Conservation (phyloP, 2,797 vertebrate species). For the Ispidina picta region DNA sequence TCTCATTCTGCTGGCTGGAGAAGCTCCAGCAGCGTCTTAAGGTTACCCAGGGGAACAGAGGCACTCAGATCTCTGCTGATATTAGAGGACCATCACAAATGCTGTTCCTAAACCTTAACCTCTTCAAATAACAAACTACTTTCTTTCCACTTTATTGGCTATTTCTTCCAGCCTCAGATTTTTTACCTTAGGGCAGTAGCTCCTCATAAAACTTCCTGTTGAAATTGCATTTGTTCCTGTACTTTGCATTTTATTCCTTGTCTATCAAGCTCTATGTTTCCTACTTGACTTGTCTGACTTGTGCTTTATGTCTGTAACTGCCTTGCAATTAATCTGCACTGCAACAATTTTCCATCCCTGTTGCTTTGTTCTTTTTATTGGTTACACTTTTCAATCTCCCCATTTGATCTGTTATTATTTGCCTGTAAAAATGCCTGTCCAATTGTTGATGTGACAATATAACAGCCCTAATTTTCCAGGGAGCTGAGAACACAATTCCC, state of each 20-base stretch:
- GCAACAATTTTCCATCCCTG: neutral
- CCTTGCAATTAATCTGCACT: slow-evolving; percentile 10
- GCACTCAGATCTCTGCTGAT: neutral
- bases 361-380: slow-evolving; percentile 29
- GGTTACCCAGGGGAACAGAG: slow-evolving; percentile 5
- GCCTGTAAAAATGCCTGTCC: neutral
- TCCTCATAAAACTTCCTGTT: slow-evolving; percentile 47
- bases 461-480: neutral
- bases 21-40: neutral
- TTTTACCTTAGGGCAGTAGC: slow-evolving; percentile 36
- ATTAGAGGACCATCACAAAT: neutral
- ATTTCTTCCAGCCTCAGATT: slow-evolving; percentile 34
- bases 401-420: neutral
- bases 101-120: slow-evolving; percentile 26
- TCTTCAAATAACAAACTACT: slow-evolving; percentile 59
- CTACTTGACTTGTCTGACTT: neutral
- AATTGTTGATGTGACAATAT: neutral
- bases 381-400: neutral
- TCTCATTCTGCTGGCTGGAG: neutral
- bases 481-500: neutral
- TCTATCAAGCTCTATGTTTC: slow-evolving; percentile 4
- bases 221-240: slow-evolving; percentile 34
- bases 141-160: slow-evolving; percentile 29
- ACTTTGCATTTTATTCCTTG: slow-evolving; percentile 43
- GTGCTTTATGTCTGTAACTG: neutral